Evolutionary conservation across 2,113 vertebrate species (phyloP), one percentile per base, ranked within the genome.

Genomic region (Serilophus lunatus): DNA sequence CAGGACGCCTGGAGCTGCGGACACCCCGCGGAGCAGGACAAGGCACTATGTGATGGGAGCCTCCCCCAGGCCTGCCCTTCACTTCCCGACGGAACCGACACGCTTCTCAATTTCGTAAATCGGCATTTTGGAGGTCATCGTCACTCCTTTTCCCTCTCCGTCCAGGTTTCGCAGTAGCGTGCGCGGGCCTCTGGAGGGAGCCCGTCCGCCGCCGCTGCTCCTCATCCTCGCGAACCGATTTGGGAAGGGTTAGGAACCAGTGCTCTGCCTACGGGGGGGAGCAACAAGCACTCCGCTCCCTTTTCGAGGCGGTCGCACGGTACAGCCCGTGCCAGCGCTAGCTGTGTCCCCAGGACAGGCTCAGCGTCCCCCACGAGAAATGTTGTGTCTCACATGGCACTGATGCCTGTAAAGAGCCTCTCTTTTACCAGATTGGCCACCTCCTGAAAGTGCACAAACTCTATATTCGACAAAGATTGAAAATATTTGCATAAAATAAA

Each of bases 161-260:
- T 7, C 19, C 14, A 28, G n/a, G 8, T 26, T 5, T 50, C 11
- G 93, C 61, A 93, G 88, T 88, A 36, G 8, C 86, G 23, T 2
- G 3, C 23, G 6, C 18, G 6, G 53, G n/a, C 96, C 95, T 79
- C 57, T 12, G 65, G 95, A 68, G 90, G 93, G 92, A 75, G 96
- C 96, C 57, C 92, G 85, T 4, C 38, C 18, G 57, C 50, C 84
- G 6, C 80, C 25, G 81, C 83, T n/a, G 36, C 51, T 19, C 70
- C 20, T 33, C 50, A 11, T 7, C 45, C 50, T 24, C n/a, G 45
- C 65, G 5, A 19, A 3, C 24, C 17, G 24, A 8, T 38, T 18
- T 0, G 70, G 51, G 2, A 54, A 51, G 51, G 0, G 35, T 19
- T 33, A 3, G 20, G 42, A 31, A 9, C 6, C 15, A 2, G 1